Base-by-base conservation (phyloP, 2,888 invertebrate genomes). In the Nineta flava region DNA sequence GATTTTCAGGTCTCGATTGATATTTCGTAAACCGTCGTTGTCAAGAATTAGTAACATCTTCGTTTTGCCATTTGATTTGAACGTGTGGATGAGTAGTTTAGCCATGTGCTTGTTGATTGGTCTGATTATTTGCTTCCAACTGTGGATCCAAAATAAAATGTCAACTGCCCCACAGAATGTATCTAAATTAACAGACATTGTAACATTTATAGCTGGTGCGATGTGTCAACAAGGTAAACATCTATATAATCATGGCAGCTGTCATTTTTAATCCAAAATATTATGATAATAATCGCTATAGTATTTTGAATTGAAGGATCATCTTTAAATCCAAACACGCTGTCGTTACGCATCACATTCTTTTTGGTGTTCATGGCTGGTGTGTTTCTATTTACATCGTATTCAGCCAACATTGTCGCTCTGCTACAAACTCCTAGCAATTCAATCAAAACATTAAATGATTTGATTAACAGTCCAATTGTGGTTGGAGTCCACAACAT, bases 371-470 rank as follows among this genome's bases (percentile, higher is more conserved):
- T 81, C 55, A 60, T 80, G 7, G 70, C 80, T 0, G 64, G 79
- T 3, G 75, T 84, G 68, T 84, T 83, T 56, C 66, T 85, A 1
- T 84, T 83, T 59, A 80, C 81, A 0, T 81, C 84, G 1, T 85
- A 83, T 58, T 76, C 84, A 1, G 84, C 84, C 0, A 83, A 83
- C 57, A 84, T 85, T 46, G 84, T 85, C 0, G 81, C 83, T 1
- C 63, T 85, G 1, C 68, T 85, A 1, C 83, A 84, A 60, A 81
- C 83, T 0, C 81, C 83, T 21, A 81, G 83, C 1, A 74, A 75
- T 1, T 75, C 77, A 55, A 81, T 85, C 50, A 72, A 71, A 56
- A 78, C 76, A 0, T 59, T 82, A 9, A 67, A 73, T 2, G 82
- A 83, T 59, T 66, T 85, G 3, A 19, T 42, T 10, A 12, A 42